Conservation (phyloP, 2,888 invertebrate genomes). For the Diplolepis rosae region DNA sequence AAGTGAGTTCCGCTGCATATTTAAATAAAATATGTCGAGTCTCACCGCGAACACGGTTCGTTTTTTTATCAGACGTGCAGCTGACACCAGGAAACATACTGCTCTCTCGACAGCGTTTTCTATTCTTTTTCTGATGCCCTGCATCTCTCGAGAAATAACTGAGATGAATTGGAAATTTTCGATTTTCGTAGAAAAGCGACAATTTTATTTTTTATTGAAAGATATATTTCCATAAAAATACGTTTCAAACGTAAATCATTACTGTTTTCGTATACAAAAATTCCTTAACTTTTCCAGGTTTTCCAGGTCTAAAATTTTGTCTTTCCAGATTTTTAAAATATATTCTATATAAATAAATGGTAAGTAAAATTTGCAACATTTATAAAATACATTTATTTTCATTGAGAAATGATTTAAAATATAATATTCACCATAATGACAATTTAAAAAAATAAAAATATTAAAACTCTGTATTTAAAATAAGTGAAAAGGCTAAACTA, state of each 20-base stretch:
- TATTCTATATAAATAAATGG: background rate
- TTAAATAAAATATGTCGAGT: slow-evolving; percentile 28
- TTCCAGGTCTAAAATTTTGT: too few relatives aligned
- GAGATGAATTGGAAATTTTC: background rate
- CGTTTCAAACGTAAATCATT: too few relatives aligned
- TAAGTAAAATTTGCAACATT: too few relatives aligned
- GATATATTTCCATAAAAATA: too few relatives aligned
- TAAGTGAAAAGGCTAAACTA: too few relatives aligned
- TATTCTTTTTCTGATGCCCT: background rate
- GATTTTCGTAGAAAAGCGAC: background rate
- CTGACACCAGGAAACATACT: slow-evolving; percentile 23
- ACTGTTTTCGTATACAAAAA: too few relatives aligned
- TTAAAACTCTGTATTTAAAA: too few relatives aligned
- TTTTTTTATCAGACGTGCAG: slow-evolving; percentile 9
- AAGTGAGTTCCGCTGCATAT: slow-evolving; percentile 18
- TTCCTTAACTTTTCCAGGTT: too few relatives aligned
- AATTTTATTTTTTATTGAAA: background rate
- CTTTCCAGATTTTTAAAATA: background rate
- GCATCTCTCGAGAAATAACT: background rate
- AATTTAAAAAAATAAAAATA: too few relatives aligned
- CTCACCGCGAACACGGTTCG: background rate
- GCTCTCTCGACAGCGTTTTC: slow-evolving; percentile 20
- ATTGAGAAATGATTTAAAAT: too few relatives aligned
- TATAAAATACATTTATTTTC: too few relatives aligned
- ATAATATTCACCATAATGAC: too few relatives aligned